Base-by-base conservation (phyloP, 2,888 invertebrate genomes). In the Perdita meconis region DNA sequence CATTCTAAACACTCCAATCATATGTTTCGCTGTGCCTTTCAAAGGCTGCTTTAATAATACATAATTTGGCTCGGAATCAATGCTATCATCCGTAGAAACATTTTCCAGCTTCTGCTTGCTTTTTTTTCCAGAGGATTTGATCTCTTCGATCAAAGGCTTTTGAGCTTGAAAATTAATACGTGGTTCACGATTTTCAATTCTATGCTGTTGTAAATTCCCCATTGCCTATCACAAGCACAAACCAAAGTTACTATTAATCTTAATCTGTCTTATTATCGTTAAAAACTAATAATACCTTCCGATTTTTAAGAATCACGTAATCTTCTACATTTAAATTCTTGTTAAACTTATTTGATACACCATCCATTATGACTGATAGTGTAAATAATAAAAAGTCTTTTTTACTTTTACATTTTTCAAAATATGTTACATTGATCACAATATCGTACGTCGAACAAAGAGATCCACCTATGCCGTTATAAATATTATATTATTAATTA, bases 361-460 rank as follows among this genome's bases (percentile, higher is more conserved):
- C 98, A 90, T 97, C 97, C 88, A 97, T 95, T 4, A 96, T 95
- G 0, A 97, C 95, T 12, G 96, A 95, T 56, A 97, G 92, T 76
- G 98, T 95, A 89, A 98, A 98, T 79, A 95, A 94, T 90, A 95
- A 95, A 86, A 98, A 97, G 0, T 96, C 92, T 71, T 95, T 93
- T 80, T 95, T 95, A 4, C 93, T 94, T 88, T 95, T 94, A 73
- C 97, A 95, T 93, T 97, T 97, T 36, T 94, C 93, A 88, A 96
- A 96, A 88, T 97, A 98, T 1, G 93, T 93, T 1, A 96, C 94
- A 92, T 97, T 96, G 38, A 98, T 94, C 1, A 97, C 97, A 34
- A 98, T 95, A 92, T 98, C 98, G 89, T 96, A 97, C 0, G 95
- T 97, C 71, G 95, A 95, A 42, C 96, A 96, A 0, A 95, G 94